Base-by-base conservation (phyloP, 1,140 invertebrate species). In the Drosophila quadrilineata region DNA sequence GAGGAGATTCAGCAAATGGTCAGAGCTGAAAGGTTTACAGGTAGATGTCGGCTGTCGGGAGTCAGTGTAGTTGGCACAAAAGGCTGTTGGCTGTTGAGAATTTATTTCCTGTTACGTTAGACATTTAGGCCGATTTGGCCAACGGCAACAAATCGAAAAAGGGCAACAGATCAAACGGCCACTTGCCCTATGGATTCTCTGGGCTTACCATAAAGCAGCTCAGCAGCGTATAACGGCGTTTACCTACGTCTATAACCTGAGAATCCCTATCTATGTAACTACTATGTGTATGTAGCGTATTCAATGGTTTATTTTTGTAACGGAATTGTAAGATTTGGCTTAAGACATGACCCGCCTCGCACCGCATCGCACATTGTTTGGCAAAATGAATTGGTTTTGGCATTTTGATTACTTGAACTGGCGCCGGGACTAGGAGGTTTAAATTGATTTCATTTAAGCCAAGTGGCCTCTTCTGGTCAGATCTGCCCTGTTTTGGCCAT, bases 21-120 rank as follows among this genome's bases (percentile, higher is more conserved):
- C 21, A 43, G 22, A 43, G 22, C 2, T n/a, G 6, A 35, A 5
- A 1, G 33, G 16, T 3, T 14, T 9, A 31, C 5, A 35, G 33
- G 16, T 10, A 35, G 33, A 35, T 35, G 17, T 49, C 43, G 10
- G 46, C 14, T 10, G 9, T 28, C 46, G 40, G 24, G 33, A 5
- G 10, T 9, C 22, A 33, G 26, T 36, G 24, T n/a, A 35, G 29
- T n/a, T 26, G 24, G 48, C 58, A 79, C 58, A 69, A 73, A 65
- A 53, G 60, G 65, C 57, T 59, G 71, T 71, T 75, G 60, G 65
- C 57, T 59, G 71, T 71, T 75, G 49, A 75, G 76, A 75, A 80
- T 80, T 75, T 79, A 80, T 80, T 80, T 80, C 76, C 75, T 75
- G 75, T 75, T 70, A 28, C 43, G 28, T 79, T 56, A 66, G 65